A percentile compares a stretch with the other conserved stretches of the same genome.
phyloP scores from a whole-genome alignment of 2,888 invertebrate genomes.

The Eumacrocentrus americanus region DNA sequence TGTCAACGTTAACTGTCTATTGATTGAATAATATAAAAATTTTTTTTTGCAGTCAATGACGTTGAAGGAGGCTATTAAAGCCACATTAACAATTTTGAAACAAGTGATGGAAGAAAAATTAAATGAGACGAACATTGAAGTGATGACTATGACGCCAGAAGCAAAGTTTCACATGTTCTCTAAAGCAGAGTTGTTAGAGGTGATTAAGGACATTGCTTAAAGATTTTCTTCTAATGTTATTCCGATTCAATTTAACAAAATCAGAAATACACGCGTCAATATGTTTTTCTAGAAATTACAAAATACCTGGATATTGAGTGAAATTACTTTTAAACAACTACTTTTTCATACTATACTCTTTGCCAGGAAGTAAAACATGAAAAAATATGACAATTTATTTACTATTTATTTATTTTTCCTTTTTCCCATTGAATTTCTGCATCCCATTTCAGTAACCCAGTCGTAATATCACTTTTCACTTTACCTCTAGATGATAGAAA shows the following conservation, averaged over 20 bases:
- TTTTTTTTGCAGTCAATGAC: conserved; percentile 78
- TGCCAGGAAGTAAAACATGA: no score
- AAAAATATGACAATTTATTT: no score
- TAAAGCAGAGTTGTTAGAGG: conserved; percentile 89
- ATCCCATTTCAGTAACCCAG: not conserved
- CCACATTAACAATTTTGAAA: conserved; percentile 91
- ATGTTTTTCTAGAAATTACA: no score
- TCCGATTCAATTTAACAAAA: not conserved
- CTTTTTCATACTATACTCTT: no score
- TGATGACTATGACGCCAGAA: conserved; percentile 88
- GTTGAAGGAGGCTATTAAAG: conserved; percentile 88
- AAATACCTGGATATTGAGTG: no score
- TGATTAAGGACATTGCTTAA: conserved; percentile 78
- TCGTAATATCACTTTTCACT: not conserved
- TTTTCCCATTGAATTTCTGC: no score
- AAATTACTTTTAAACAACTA: no score
- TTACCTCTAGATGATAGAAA: conserved; percentile 44
- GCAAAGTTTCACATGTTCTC: conserved; percentile 87
- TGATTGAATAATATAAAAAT: conserved; percentile 9
- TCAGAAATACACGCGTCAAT: no score
- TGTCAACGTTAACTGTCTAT: not conserved
- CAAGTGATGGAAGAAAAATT: conserved; percentile 99
- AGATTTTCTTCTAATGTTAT: conserved; percentile 15
- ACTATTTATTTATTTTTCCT: no score
- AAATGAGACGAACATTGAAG: conserved; percentile 95